Evolutionary conservation across 2,888 invertebrate genomes (phyloP).

Genomic region (Pyrocoelia pectoralis): DNA sequence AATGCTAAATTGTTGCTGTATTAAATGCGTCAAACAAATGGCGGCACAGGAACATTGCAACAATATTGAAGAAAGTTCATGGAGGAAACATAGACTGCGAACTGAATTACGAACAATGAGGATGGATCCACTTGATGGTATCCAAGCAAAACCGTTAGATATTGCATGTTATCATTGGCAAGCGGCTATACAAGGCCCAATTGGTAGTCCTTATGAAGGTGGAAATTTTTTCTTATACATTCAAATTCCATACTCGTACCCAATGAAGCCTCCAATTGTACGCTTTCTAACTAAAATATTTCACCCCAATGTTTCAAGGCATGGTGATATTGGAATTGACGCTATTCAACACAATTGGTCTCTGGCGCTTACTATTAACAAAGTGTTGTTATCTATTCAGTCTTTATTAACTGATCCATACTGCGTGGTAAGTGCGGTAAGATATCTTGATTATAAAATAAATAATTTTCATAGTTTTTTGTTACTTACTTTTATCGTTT

Average conservation of each 20-base stretch:
- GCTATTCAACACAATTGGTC: conserved; percentile 97
- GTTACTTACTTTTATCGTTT: background rate
- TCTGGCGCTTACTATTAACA: conserved; percentile 89
- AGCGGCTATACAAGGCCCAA: conserved; percentile 90
- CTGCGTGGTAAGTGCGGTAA: conserved; percentile 69
- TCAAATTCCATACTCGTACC: conserved; percentile 88
- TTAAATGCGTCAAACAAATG: conserved; percentile 87
- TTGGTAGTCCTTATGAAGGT: conserved; percentile 93
- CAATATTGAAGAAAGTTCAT: conserved; percentile 79
- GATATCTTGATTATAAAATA: background rate
- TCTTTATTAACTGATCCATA: conserved; percentile 90
- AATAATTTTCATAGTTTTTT: background rate
- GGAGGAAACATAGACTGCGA: conserved; percentile 81
- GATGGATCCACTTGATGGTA: conserved; percentile 85
- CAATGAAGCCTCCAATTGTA: conserved; percentile 90
- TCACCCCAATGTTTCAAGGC: conserved; percentile 94
- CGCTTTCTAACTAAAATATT: conserved; percentile 92
- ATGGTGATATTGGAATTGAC: conserved; percentile 95
- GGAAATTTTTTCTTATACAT: conserved; percentile 91
- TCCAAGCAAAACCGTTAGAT: conserved; percentile 83
- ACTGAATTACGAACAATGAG: conserved; percentile 77
- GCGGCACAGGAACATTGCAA: conserved; percentile 74
- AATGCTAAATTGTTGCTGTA: conserved; percentile 84
- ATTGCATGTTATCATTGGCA: conserved; percentile 90
- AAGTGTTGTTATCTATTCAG: conserved; percentile 87